Conservation (phyloP, 1,140 invertebrate genomes). For the Rhagoletis zephyria region DNA sequence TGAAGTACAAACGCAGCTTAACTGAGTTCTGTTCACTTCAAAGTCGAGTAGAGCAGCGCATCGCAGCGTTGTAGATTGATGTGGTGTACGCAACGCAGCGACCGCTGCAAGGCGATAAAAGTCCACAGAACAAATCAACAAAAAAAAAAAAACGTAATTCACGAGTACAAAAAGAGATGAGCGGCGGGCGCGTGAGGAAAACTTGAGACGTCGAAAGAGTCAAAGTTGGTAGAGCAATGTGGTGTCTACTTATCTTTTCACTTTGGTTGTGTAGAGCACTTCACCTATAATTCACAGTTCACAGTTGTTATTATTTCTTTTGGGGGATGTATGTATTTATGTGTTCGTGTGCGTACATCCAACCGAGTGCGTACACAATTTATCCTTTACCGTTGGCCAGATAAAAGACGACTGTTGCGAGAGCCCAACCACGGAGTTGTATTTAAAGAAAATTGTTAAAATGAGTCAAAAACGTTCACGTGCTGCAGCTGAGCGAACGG, state of each 20-base stretch:
- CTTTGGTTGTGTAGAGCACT: not conserved
- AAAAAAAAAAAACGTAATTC: conserved; percentile 15
- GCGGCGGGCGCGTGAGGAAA: not conserved
- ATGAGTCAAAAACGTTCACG: not conserved
- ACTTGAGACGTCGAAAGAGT: too few relatives aligned
- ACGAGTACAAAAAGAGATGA: conserved; percentile 17
- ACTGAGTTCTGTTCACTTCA: not conserved
- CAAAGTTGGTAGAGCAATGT: not conserved
- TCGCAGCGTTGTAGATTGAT: not conserved
- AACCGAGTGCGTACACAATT: conserved; percentile 14
- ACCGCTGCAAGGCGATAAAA: conserved; percentile 34
- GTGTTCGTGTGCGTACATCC: not conserved
- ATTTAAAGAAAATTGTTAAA: conserved; percentile 67
- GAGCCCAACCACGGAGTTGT: conserved; percentile 65
- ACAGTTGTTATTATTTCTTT: not conserved
- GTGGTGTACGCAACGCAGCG: conserved; percentile 51
- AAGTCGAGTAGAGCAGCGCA: not conserved
- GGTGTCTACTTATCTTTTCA: conserved; percentile 31
- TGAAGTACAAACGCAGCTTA: conserved; percentile 14
- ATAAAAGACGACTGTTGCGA: conserved; percentile 66
- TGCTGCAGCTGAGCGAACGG: conserved; percentile 4
- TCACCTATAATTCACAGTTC: not conserved
- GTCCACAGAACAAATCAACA: not conserved
- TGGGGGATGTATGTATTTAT: conserved; percentile 9
- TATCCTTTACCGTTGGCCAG: conserved; percentile 62